These are phyloP conservation scores for Agonopterix heracliana DNA, from an alignment of 2,888 invertebrate genomes.

Conservation along the genomic window DNA sequence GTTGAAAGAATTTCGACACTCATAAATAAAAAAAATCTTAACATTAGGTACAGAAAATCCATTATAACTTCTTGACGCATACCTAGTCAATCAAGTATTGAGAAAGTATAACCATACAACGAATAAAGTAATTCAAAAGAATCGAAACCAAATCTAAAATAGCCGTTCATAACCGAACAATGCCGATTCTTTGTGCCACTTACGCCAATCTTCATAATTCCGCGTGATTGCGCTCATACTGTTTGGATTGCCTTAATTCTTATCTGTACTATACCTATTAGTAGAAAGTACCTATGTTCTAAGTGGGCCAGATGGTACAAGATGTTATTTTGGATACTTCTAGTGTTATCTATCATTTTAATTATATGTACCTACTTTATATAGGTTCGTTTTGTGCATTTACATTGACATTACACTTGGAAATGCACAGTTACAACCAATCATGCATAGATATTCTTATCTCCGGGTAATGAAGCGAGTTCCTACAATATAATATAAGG, in stretches of 20 bases:
- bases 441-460: no score
- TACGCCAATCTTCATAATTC: conserved; percentile 53
- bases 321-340: not conserved
- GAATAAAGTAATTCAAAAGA: conserved; percentile 11
- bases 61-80: no score
- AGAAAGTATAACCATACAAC: not conserved
- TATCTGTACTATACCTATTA: conserved; percentile 8
- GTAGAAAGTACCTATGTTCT: conserved; percentile 6
- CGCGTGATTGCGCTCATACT: conserved; percentile 7
- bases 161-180: conserved; percentile 19
- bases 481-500: no score
- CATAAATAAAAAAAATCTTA: no score
- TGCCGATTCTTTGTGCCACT: conserved; percentile 35
- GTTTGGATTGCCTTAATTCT: conserved; percentile 19
- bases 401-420: no score
- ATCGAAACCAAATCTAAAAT: conserved; percentile 23
- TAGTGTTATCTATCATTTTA: not conserved
- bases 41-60: no score
- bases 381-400: no score
- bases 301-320: conserved; percentile 9
- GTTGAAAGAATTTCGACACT: no score
- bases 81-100: no score
- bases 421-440: no score
- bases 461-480: no score
- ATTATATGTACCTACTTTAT: no score